Base-by-base conservation (phyloP, 1,140 invertebrate genomes). In the Megathymus violae region DNA sequence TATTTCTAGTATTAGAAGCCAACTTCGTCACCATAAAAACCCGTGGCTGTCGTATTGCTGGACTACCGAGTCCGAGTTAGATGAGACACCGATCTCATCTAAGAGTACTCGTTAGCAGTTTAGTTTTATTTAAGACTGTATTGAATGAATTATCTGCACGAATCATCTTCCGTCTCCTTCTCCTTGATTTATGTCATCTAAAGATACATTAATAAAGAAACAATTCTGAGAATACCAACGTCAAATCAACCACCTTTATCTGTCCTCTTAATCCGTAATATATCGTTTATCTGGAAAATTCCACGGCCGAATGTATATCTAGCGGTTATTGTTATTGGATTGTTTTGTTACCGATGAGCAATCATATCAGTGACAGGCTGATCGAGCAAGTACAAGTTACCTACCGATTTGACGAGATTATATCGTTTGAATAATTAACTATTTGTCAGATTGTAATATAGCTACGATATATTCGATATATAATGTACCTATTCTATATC, bases 221-320 rank as follows among this genome's bases (percentile, higher is more conserved):
- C 16, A 38, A 22, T 52, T 19, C 50, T 25, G 15, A 14, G 50
- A 40, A 52, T 13, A 25, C 13, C 7, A 6, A 40, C 10, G 5
- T 34, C 19, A 10, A 52, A 5, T 27, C n/a, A n/a, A n/a, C n/a
- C n/a, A n/a, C 46, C 11, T 52, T 31, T 52, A 52, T 52, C 36
- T 4, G 13, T 4, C 10, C 4, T 40, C 34, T n/a, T 22, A 52
- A 52, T 52, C 50, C 50, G 10, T 40, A 40, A 13, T 11, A 48
- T 25, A 52, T 52, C 17, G 36, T 38, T 52, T 52, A 52, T 22
- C 34, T 52, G 50, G 50, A 52, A 52, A 52, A 52, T 52, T 52
- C 40, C 50, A 40, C 25, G 38, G 19, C 17, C 17, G n/a, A 22
- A 11, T 40, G n/a, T n/a, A n/a, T 51, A 51, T 51, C 31, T 16